Percentiles rank a stretch among this genome's conserved stretches.
These are phyloP conservation scores for Triplophysa siluroides DNA, from an alignment of 2,113 vertebrate species.

Conservation along the genomic window DNA sequence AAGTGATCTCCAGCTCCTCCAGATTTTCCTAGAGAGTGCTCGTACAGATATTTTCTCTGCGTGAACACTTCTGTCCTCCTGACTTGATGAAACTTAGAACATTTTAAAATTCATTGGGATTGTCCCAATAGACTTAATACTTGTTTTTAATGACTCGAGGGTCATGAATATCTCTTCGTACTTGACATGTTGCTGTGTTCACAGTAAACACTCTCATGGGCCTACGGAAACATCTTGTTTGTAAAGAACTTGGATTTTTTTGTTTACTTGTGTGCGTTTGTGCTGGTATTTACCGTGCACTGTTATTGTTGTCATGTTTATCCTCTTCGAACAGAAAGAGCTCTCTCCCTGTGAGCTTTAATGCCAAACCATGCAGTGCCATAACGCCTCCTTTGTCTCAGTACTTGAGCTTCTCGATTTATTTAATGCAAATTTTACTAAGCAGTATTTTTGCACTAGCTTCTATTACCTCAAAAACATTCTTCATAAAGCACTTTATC, in stretches of 20 bases:
- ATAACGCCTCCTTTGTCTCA: slow-evolving; percentile 61
- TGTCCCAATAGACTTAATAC: background rate
- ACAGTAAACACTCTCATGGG: background rate
- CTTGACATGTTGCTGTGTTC: background rate
- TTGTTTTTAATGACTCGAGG: background rate
- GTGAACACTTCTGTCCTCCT: slow-evolving; percentile 34
- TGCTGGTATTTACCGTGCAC: slow-evolving; percentile 10
- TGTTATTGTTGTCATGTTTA: slow-evolving; percentile 3
- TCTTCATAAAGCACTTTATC: slow-evolving; percentile 66
- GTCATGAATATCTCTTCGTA: background rate
- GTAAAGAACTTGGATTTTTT: background rate
- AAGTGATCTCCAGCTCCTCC: background rate
- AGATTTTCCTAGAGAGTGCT: slow-evolving; percentile 12
- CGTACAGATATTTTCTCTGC: slow-evolving; percentile 2
- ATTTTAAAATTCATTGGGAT: background rate
- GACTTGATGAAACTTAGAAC: slow-evolving; percentile 21
- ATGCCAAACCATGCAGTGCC: slow-evolving; percentile 73
- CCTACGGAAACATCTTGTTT: background rate
- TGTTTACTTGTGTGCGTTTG: background rate
- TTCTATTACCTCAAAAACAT: slow-evolving; percentile 60
- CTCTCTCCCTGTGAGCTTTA: slow-evolving; percentile 21
- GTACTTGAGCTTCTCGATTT: slow-evolving; percentile 20
- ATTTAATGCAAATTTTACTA: slow-evolving; percentile 54
- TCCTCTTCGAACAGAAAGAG: slow-evolving; percentile 7
- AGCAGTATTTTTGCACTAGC: slow-evolving; percentile 48